These are phyloP conservation scores for Nephrotoma guestfalica DNA, from an alignment of 2,888 invertebrate species.

Conservation along the genomic window DNA sequence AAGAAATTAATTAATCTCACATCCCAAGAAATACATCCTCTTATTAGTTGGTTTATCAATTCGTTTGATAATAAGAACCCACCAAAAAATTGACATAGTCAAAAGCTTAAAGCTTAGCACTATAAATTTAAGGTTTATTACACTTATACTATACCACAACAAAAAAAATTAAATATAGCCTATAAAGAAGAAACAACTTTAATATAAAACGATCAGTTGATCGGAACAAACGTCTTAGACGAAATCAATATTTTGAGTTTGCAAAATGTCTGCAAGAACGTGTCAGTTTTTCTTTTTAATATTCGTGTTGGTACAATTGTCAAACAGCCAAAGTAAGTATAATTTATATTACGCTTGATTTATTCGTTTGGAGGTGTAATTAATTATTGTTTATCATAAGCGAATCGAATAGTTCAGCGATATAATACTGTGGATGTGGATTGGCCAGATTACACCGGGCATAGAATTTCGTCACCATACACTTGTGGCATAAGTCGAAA, in stretches of 20 bases:
- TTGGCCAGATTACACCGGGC: neutral
- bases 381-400: neutral
- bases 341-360: neutral
- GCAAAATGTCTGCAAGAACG: neutral
- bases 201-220: neutral
- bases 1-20: no score
- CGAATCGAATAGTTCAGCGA: neutral
- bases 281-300: neutral
- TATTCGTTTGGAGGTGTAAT: neutral
- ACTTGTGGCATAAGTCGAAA: neutral
- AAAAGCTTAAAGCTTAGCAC: neutral
- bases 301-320: neutral
- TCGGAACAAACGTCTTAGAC: neutral
- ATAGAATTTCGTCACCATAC: neutral
- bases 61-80: no score
- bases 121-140: neutral
- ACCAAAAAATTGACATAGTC: neutral
- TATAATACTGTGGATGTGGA: neutral
- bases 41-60: no score
- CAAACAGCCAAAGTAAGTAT: neutral
- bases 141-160: neutral
- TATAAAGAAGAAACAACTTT: neutral
- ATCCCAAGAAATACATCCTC: no score
- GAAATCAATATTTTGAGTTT: neutral
- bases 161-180: neutral